Percentiles rank a stretch among this genome's conserved stretches.
Conservation (phyloP, 2,113 vertebrate genomes). For the Platysteira castanea region DNA sequence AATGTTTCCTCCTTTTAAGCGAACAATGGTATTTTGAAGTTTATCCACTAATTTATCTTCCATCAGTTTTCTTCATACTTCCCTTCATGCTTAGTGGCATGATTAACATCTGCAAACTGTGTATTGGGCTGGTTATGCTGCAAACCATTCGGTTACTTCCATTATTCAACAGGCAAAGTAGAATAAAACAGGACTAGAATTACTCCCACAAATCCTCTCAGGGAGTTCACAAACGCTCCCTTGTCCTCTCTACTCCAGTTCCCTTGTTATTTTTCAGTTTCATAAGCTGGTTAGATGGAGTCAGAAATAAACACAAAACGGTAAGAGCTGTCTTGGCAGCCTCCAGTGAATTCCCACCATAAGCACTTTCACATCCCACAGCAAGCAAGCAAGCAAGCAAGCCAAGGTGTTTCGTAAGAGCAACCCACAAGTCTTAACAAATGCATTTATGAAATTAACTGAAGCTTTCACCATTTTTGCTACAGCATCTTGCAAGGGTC, state of each 20-base stretch:
- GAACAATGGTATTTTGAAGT: neutral
- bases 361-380: neutral
- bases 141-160: neutral
- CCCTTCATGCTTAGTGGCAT: neutral
- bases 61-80: neutral
- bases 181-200: neutral
- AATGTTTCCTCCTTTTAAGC: neutral
- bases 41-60: neutral
- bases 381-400: neutral
- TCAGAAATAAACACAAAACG: neutral
- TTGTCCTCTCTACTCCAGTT: neutral
- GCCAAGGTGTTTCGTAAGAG: neutral
- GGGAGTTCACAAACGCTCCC: neutral
- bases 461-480: neutral
- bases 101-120: neutral
- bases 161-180: neutral
- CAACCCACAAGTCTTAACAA: slow-evolving; percentile 13
- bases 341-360: neutral
- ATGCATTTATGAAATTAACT: neutral
- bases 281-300: neutral
- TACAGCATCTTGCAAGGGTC: neutral
- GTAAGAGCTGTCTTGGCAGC: neutral
- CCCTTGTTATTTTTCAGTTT: neutral
- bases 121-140: neutral
- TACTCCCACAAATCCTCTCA: neutral